Evolutionary conservation across 2,888 invertebrate species (phyloP).

Genomic region (Brachylomia viminalis): DNA sequence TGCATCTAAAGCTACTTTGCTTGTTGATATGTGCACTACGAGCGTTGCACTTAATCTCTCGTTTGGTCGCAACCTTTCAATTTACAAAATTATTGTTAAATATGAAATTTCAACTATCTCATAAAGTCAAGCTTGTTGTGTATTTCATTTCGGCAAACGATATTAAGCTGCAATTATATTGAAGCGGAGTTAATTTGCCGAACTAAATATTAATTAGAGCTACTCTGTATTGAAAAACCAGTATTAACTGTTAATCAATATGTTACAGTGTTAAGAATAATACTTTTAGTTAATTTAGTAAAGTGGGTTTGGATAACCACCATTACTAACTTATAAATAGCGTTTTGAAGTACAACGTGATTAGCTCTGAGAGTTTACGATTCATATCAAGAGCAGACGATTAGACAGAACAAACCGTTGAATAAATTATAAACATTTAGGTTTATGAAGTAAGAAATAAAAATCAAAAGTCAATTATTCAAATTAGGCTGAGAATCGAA

Average conservation of each 20-base stretch:
- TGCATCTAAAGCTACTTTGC: neutral
- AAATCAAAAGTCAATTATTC: too few species aligned
- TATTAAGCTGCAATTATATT: constrained; percentile 4
- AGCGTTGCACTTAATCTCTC: neutral
- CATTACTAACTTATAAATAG: neutral
- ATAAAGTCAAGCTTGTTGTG: constrained; percentile 7
- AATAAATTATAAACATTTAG: neutral
- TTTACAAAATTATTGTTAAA: neutral
- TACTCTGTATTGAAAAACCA: constrained; percentile 32
- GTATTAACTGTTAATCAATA: constrained; percentile 15
- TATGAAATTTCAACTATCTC: neutral
- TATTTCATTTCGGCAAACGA: constrained; percentile 18
- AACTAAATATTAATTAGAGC: constrained; percentile 28
- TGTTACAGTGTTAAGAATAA: neutral
- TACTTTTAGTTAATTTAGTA: neutral
- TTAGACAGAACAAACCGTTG: neutral
- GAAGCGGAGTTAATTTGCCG: constrained; percentile 11
- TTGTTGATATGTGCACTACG: neutral
- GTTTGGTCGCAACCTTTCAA: neutral
- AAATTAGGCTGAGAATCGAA: too few species aligned
- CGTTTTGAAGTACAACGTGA: neutral
- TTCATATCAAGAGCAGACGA: too few species aligned
- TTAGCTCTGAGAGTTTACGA: too few species aligned
- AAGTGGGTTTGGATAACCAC: neutral
- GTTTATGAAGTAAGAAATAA: too few species aligned